A percentile compares a stretch with the other conserved stretches of the same genome.
These are phyloP conservation scores for Sarcophilus harrisii DNA, from an alignment of 2,797 vertebrate genomes.

Conservation along the genomic window DNA sequence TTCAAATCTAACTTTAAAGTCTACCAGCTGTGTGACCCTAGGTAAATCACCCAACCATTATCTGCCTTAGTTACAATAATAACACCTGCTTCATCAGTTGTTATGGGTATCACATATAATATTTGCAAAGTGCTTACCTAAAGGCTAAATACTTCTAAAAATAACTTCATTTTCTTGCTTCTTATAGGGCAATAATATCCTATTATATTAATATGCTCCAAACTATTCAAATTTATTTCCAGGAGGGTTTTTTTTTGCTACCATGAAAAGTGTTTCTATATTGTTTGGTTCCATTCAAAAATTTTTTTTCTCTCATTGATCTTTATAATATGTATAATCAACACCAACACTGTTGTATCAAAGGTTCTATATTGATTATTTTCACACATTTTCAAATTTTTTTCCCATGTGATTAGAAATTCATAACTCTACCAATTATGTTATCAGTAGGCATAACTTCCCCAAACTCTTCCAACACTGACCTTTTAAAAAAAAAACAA, in stretches of 20 bases:
- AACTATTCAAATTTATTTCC: neutral
- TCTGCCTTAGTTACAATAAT: neutral
- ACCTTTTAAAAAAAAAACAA: neutral
- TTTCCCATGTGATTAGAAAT: neutral
- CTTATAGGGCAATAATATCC: neutral
- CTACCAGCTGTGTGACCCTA: neutral
- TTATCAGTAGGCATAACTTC: neutral
- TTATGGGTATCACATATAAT: neutral
- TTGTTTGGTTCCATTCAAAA: neutral
- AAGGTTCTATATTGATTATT: neutral
- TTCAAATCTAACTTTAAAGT: neutral
- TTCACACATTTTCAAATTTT: neutral
- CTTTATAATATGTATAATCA: neutral
- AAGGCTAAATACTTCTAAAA: neutral
- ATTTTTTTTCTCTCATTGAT: neutral
- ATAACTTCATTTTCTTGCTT: neutral
- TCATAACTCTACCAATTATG: neutral
- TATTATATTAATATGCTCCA: neutral
- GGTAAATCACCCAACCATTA: neutral
- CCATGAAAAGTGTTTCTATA: neutral
- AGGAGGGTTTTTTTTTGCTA: neutral
- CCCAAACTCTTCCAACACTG: neutral
- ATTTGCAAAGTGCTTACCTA: neutral
- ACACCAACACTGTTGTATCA: neutral
- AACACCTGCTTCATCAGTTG: neutral